Evolutionary conservation across 1,140 invertebrate species (phyloP).

Genomic region (Drosophila arizonae): DNA sequence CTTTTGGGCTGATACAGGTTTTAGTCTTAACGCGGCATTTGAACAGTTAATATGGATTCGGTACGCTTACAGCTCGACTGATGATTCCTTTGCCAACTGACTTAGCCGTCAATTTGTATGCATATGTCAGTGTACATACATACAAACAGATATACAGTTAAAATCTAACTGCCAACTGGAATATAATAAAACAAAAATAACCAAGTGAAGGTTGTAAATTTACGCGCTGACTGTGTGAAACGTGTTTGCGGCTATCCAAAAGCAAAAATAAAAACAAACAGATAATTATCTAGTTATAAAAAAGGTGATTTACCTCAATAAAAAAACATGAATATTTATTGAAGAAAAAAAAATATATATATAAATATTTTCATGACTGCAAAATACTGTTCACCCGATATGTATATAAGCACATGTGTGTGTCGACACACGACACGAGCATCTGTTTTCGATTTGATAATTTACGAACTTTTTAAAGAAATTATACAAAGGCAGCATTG

Average conservation of each 20-base stretch:
- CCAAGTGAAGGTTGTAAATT: conserved; percentile 29
- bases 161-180: conserved; percentile 22
- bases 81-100: conserved; percentile 33
- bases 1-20: conserved; percentile 6
- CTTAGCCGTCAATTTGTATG: not conserved
- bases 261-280: conserved; percentile 20
- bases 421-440: too few species aligned
- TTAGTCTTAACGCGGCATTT: conserved; percentile 56
- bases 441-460: too few species aligned
- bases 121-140: conserved; percentile 2
- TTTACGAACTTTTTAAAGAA: too few species aligned
- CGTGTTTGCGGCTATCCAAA: not conserved
- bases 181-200: not conserved
- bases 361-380: too few species aligned
- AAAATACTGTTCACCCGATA: too few species aligned
- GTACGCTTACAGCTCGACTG: conserved; percentile 28
- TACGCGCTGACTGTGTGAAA: not conserved
- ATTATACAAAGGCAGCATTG: too few species aligned
- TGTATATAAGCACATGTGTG: too few species aligned
- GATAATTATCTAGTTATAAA: not conserved
- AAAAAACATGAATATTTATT: too few species aligned
- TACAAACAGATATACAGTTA: not conserved
- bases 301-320: conserved; percentile 60
- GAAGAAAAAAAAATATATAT: too few species aligned
- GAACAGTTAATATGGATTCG: conserved; percentile 47